These are phyloP conservation scores for Polydrusus pterygomalis DNA, from an alignment of 2,888 invertebrate genomes.

Conservation along the genomic window DNA sequence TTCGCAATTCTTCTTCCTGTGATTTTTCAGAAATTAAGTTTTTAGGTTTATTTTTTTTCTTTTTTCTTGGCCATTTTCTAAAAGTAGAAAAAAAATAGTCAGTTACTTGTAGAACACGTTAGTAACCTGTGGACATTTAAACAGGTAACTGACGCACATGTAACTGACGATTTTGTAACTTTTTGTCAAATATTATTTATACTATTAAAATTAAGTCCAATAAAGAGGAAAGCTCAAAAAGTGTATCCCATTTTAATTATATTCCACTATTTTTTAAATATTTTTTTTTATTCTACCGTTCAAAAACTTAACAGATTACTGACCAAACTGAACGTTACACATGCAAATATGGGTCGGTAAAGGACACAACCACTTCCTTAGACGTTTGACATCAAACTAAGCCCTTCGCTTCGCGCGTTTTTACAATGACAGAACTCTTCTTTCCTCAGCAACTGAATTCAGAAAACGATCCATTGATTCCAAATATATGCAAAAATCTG, in stretches of 20 bases:
- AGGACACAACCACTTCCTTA: background rate
- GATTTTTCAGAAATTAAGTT: background rate
- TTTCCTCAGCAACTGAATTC: background rate
- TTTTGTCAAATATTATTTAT: conserved; percentile 1
- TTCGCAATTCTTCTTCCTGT: background rate
- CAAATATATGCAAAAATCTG: too few relatives aligned
- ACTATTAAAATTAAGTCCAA: background rate
- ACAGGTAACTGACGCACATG: background rate
- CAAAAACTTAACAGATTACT: background rate
- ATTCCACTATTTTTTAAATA: background rate
- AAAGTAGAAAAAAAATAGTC: conserved; percentile 1
- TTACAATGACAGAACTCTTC: background rate
- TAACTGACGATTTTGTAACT: background rate
- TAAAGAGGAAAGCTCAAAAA: background rate
- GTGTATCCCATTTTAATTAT: background rate
- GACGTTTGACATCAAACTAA: background rate
- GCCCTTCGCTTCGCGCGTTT: background rate
- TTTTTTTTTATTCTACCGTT: background rate
- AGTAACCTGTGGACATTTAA: background rate
- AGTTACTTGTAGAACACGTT: background rate
- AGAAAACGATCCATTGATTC: too few relatives aligned
- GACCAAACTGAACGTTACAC: background rate
- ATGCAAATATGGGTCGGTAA: background rate
- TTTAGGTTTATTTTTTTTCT: conserved; percentile 1
- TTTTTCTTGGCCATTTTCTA: background rate